phyloP scores from a whole-genome alignment of 2,888 invertebrate species.

The Cylindroiulus punctatus region DNA sequence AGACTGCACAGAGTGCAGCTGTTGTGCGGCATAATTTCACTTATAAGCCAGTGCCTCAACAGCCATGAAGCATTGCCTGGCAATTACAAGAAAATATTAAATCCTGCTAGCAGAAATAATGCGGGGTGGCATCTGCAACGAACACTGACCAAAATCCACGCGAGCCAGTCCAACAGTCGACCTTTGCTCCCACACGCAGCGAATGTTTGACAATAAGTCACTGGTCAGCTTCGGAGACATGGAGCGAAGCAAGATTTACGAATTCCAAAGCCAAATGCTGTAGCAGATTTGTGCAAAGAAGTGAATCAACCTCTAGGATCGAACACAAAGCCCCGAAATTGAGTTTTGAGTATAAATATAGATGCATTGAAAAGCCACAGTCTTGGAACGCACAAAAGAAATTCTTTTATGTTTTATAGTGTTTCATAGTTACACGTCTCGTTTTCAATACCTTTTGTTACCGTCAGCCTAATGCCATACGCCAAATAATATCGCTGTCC shows the following conservation, averaged over 20 bases:
- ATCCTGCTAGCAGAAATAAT: background rate
- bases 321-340: background rate
- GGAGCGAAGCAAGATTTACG: background rate
- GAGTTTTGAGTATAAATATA: conserved; percentile 14
- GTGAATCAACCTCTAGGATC: background rate
- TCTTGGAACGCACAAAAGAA: conserved; percentile 24
- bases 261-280: background rate
- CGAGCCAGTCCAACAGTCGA: background rate
- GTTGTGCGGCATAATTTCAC: conserved; percentile 1
- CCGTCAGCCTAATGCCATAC: conserved; percentile 39
- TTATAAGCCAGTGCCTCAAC: background rate
- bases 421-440: conserved; percentile 50
- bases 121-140: background rate
- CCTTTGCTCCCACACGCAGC: background rate
- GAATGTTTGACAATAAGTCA: conserved; percentile 11
- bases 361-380: conserved; percentile 18
- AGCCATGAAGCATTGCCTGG: background rate
- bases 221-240: background rate
- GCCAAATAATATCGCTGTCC: conserved; percentile 24
- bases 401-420: conserved; percentile 44
- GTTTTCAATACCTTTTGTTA: conserved; percentile 46
- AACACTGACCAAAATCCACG: background rate
- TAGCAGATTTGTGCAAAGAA: conserved; percentile 32
- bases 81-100: conserved; percentile 32
- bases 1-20: background rate